Evolutionary conservation across 2,888 invertebrate genomes (phyloP).

Genomic region (Coelogynopora nodosa): DNA sequence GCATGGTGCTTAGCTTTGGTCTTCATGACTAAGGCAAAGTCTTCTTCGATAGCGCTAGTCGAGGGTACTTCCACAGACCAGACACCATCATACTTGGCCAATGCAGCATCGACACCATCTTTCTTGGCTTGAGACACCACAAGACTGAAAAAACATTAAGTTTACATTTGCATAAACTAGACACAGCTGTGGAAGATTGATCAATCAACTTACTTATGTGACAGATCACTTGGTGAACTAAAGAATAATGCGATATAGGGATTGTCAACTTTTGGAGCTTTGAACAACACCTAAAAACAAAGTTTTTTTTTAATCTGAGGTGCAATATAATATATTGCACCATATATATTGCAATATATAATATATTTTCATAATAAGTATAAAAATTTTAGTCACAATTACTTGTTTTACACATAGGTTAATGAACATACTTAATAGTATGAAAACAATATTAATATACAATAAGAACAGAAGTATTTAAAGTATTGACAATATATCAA

Average conservation of each 20-base stretch:
- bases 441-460: too few relatives aligned
- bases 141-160: slow-evolving; percentile 58
- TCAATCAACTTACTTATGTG: slow-evolving; percentile 64
- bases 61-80: slow-evolving; percentile 74
- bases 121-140: slow-evolving; percentile 83
- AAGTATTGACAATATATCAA: too few relatives aligned
- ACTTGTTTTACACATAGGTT: too few relatives aligned
- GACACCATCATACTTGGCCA: slow-evolving; percentile 87
- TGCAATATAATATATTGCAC: too few relatives aligned
- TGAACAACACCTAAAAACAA: slow-evolving; percentile 52
- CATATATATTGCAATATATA: too few relatives aligned
- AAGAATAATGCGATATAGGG: slow-evolving; percentile 80
- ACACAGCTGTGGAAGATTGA: too few relatives aligned
- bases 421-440: too few relatives aligned
- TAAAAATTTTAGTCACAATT: too few relatives aligned
- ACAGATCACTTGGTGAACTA: slow-evolving; percentile 70
- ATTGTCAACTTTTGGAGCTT: slow-evolving; percentile 71
- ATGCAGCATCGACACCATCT: slow-evolving; percentile 76
- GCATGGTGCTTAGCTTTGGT: slow-evolving; percentile 95
- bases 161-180: background rate
- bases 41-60: slow-evolving; percentile 75
- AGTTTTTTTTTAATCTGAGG: too few relatives aligned
- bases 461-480: too few relatives aligned
- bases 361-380: too few relatives aligned
- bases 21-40: slow-evolving; percentile 81